These are phyloP conservation scores for Molossus alvarezi DNA, from an alignment of 2,797 vertebrate species.

Conservation along the genomic window DNA sequence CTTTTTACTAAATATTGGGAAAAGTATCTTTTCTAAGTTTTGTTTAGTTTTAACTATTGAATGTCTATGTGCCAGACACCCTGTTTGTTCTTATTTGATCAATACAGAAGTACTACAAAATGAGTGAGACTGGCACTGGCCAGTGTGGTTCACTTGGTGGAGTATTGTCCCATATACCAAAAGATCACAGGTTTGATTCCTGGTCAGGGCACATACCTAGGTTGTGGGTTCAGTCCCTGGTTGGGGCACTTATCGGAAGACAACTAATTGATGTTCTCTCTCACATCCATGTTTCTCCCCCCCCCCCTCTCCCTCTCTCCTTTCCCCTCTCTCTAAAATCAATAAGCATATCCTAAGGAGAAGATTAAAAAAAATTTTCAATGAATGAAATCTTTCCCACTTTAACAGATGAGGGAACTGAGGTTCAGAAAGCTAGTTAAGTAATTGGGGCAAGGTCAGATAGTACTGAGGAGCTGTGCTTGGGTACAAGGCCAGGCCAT, in stretches of 20 bases:
- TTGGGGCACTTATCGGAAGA: too few species aligned
- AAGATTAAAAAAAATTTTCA: too few species aligned
- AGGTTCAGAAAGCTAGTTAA: background rate
- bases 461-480: background rate
- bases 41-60: slow-evolving; percentile 47
- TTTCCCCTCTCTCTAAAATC: too few species aligned
- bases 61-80: background rate
- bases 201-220: too few species aligned
- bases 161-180: too few species aligned
- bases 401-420: background rate
- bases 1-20: background rate
- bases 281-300: too few species aligned
- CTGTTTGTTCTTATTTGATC: slow-evolving; percentile 39
- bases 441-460: background rate
- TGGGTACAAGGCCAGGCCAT: background rate
- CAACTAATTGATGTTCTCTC: too few species aligned
- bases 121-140: background rate
- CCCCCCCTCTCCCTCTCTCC: too few species aligned
- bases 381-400: background rate
- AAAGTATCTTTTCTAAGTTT: background rate
- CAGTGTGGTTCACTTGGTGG: too few species aligned
- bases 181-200: too few species aligned
- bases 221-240: too few species aligned
- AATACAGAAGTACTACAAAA: background rate
- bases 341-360: too few species aligned